Evolutionary conservation across 2,888 invertebrate species (phyloP).

Genomic region (Oscheius sp.): DNA sequence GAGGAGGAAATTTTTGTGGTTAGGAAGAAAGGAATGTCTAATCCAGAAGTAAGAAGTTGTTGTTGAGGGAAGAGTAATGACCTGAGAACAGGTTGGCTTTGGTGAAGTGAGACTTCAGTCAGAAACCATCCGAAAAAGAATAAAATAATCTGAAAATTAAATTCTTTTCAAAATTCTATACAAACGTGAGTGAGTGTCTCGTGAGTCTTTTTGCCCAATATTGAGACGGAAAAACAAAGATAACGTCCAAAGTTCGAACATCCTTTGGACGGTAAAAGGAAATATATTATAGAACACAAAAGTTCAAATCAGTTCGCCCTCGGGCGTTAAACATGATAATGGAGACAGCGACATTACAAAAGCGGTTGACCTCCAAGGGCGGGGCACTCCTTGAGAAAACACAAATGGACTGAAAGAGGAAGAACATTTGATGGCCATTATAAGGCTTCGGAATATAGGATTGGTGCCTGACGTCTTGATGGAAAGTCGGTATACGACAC

Average conservation of each 20-base stretch:
- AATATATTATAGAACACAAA: not conserved
- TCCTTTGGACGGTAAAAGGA: not conserved
- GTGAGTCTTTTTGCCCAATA: no score
- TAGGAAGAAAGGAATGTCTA: no score
- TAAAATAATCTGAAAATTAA: not conserved
- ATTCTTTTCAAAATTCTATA: not conserved
- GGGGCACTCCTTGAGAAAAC: not conserved
- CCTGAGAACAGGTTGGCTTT: slow-evolving; percentile 20
- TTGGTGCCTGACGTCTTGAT: no score
- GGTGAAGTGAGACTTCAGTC: not conserved
- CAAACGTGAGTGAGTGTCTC: not conserved
- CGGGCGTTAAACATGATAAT: slow-evolving; percentile 2
- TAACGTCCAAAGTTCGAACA: slow-evolving; percentile 7
- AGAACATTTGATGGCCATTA: not conserved
- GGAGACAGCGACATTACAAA: slow-evolving; percentile 1
- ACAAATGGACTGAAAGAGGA: not conserved
- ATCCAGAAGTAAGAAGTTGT: no score
- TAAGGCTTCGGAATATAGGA: slow-evolving; percentile 10
- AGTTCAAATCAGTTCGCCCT: not conserved
- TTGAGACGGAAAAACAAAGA: not conserved
- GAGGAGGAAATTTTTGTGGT: no score
- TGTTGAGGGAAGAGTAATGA: slow-evolving; percentile 5
- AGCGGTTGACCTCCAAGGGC: slow-evolving; percentile 13
- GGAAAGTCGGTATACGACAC: not conserved
- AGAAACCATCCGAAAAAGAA: not conserved